A percentile compares a stretch with the other conserved stretches of the same genome.
Evolutionary conservation across 2,113 vertebrate species (phyloP).

Genomic region (Acrocephalus kingi): DNA sequence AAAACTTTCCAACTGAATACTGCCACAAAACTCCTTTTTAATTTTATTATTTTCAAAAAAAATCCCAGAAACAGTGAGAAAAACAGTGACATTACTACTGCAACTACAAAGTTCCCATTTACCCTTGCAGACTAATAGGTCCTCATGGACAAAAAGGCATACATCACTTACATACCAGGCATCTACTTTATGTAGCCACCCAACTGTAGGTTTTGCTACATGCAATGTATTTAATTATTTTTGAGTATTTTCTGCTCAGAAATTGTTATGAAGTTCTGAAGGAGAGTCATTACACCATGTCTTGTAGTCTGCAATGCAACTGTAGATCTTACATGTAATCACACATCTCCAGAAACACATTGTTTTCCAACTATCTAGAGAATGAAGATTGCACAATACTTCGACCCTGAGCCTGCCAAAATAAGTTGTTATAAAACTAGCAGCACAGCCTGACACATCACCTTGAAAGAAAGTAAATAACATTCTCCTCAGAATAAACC

Average conservation of each 20-base stretch:
- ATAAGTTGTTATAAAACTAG: slow-evolving; percentile 31
- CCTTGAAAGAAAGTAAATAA: neutral
- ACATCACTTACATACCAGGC: neutral
- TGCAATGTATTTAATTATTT: neutral
- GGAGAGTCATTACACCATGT: neutral
- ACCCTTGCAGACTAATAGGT: neutral
- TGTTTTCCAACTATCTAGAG: neutral
- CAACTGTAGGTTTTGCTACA: neutral
- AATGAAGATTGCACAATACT: slow-evolving; percentile 37
- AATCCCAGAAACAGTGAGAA: neutral
- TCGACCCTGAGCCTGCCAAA: slow-evolving; percentile 23
- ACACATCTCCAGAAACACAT: neutral
- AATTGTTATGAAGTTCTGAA: neutral
- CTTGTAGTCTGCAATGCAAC: neutral
- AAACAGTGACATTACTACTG: neutral
- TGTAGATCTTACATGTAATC: neutral
- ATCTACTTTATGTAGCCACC: neutral
- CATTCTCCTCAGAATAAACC: neutral
- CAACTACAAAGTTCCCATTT: neutral
- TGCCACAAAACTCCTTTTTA: neutral
- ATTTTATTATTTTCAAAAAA: neutral
- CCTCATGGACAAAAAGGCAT: neutral
- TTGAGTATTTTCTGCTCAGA: neutral
- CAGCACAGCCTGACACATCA: neutral
- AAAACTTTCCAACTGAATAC: neutral